Evolutionary conservation across 2,888 invertebrate genomes (phyloP).

Genomic region (Drosophila leonis): DNA sequence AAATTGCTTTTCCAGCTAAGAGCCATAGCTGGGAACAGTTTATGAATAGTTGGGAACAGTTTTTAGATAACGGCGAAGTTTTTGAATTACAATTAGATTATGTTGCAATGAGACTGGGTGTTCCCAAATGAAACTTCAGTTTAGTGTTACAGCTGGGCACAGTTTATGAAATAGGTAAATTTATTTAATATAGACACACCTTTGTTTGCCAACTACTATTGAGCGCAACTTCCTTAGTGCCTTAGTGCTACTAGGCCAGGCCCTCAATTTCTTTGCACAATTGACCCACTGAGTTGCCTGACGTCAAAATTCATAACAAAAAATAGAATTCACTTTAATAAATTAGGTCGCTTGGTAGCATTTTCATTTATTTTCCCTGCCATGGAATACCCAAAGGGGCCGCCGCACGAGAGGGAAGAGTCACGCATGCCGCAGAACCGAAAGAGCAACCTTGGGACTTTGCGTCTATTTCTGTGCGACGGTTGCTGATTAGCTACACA

Average conservation of each 20-base stretch:
- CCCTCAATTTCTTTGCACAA: conserved; percentile 23
- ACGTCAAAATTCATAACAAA: conserved; percentile 10
- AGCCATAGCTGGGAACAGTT: neutral
- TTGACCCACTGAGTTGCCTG: conserved; percentile 25
- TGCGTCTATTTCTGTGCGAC: conserved; percentile 41
- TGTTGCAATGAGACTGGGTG: neutral
- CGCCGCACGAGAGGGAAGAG: neutral
- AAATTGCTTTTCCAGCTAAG: neutral
- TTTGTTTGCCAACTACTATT: neutral
- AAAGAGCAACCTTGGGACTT: conserved; percentile 58
- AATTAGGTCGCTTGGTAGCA: conserved; percentile 46
- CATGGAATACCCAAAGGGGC: conserved; percentile 16
- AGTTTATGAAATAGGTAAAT: neutral
- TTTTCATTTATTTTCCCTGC: conserved; percentile 45
- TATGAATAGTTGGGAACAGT: neutral
- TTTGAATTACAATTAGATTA: too few relatives aligned
- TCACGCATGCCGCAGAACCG: conserved; percentile 40
- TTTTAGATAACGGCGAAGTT: too few relatives aligned
- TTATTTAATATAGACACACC: neutral
- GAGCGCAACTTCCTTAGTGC: conserved; percentile 1
- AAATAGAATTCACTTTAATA: conserved; percentile 20
- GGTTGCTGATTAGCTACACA: conserved; percentile 43
- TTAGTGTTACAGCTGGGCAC: neutral
- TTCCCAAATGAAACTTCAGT: neutral
- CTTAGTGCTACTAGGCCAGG: neutral